Base-by-base conservation (phyloP, 2,113 vertebrate genomes). In the Benitochromis conjunctus region DNA sequence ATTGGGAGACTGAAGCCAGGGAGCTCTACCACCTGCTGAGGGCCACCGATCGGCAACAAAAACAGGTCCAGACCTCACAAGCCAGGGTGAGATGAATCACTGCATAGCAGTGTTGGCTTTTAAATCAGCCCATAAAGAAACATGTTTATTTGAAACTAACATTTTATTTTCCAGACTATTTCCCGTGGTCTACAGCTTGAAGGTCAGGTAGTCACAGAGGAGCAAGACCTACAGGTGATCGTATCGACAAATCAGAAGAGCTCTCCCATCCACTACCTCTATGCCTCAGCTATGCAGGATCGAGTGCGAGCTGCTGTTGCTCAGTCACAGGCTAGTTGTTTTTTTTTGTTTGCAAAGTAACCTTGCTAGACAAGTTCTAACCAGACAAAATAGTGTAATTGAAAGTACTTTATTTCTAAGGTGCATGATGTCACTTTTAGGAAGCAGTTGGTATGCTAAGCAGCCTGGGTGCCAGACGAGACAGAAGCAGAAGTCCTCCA, bases 161-260 rank as follows among this genome's bases (percentile, higher is more conserved):
- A 14, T 84, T 94, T 86, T 10, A 81, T 92, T 86, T 41, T 48
- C 1, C 86, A 99, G 98, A 92, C 98, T 81, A 95, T 97, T 92
- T 97, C 97, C 54, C 96, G 96, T 56, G 97, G 97, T 53, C 87
- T 97, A 13, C 96, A 95, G 34, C 95, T 96, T 26, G 97, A 96
- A 89, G 97, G 97, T 2, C 97, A 97, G 87, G 90, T 97, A 77
- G 96, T 96, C 81, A 97, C 96, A 89, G 96, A 97, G 51, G 97
- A 98, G 88, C 96, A 97, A 88, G 93, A 94, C 21, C 38, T 98
- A 77, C 97, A 97, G 71, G 92, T 97, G 86, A 92, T 96, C 92
- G 87, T 90, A 6, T 95, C 96, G 43, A 94, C 78, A 2, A 87
- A 86, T 89, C 96, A 96, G 89, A 96, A 95, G 90, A 95, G 84